Evolutionary conservation across 2,113 vertebrate species (phyloP), one percentile per base, ranked within the genome.

Genomic region (Rhea pennata): DNA sequence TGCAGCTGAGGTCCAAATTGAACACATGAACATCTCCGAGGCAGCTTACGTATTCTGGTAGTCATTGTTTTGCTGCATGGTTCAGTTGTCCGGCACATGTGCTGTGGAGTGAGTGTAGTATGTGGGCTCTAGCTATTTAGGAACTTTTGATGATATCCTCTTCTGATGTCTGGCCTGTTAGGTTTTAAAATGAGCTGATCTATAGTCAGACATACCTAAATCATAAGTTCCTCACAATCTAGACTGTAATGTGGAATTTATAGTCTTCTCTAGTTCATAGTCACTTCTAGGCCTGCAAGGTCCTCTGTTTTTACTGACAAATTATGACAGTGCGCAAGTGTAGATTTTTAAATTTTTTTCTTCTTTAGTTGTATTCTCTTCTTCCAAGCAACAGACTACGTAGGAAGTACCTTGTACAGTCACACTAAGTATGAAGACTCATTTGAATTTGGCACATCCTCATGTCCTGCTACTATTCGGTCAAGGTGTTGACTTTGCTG

Each of bases 391-490:
- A 73, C 76, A 92, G 65, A 46, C 61, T 39, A 12, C 31, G 76
- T 66, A 70, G 3, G 1, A 71, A 71, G 72, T 77, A 87, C 40
- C 76, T 62, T 22, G 65, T 67, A 84, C 53, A 90, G 73, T 75
- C 81, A 77, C 78, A 84, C 51, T 61, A 79, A 84, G 56, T 78
- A 44, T 53, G 71, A 93, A 92, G 67, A 66, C 73, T 96, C 77
- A 91, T 95, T 87, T 96, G 88, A 94, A 97, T 97, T 96, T 95
- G 96, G 71, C 92, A 83, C 58, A 74, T 51, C 96, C 84, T 81
- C 77, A 82, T 93, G 92, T 96, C 92, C 96, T 91, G 93, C 88
- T 96, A 92, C 93, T 50, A 66, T 96, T 96, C 93, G 91, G 84
- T 93, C 95, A 94, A 91, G 74, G 92, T 96, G 94, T 87, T 91